These are phyloP conservation scores for Meandrusa payeni DNA, from an alignment of 2,888 invertebrate species.

Conservation along the genomic window DNA sequence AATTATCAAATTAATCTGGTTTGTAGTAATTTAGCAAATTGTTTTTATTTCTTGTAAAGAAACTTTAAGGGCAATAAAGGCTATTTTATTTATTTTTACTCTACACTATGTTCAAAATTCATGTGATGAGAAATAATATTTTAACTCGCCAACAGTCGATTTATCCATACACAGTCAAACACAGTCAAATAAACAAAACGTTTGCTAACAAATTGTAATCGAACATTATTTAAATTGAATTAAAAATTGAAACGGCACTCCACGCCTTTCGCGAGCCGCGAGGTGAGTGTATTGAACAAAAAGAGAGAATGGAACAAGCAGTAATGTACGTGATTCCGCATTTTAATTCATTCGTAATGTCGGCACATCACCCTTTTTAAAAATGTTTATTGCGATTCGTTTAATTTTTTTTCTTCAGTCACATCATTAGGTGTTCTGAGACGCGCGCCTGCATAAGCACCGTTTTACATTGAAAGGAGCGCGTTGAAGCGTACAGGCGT, in stretches of 20 bases:
- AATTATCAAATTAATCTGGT: too few species aligned
- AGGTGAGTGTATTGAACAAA: constrained; percentile 65
- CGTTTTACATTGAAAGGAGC: constrained; percentile 44
- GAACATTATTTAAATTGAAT: constrained; percentile 28
- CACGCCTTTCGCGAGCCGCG: constrained; percentile 45
- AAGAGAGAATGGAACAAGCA: constrained; percentile 52
- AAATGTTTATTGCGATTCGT: constrained; percentile 54
- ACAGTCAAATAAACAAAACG: constrained; percentile 1
- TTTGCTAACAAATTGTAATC: constrained; percentile 16
- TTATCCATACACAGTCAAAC: constrained; percentile 5
- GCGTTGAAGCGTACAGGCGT: background rate
- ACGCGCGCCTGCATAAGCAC: constrained; percentile 35
- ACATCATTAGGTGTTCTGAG: constrained; percentile 44
- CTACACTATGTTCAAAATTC: too few species aligned
- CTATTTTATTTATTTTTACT: too few species aligned
- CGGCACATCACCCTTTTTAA: constrained; percentile 61
- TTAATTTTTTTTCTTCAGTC: constrained; percentile 41
- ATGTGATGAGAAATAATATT: background rate
- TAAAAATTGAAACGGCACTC: constrained; percentile 42
- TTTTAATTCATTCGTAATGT: constrained; percentile 70
- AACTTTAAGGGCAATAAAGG: too few species aligned
- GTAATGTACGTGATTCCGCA: constrained; percentile 77
- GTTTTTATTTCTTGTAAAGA: too few species aligned
- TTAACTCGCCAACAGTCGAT: background rate
- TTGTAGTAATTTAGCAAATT: too few species aligned